These are phyloP conservation scores for Gortyna flavago DNA, from an alignment of 2,888 invertebrate species.

Conservation along the genomic window DNA sequence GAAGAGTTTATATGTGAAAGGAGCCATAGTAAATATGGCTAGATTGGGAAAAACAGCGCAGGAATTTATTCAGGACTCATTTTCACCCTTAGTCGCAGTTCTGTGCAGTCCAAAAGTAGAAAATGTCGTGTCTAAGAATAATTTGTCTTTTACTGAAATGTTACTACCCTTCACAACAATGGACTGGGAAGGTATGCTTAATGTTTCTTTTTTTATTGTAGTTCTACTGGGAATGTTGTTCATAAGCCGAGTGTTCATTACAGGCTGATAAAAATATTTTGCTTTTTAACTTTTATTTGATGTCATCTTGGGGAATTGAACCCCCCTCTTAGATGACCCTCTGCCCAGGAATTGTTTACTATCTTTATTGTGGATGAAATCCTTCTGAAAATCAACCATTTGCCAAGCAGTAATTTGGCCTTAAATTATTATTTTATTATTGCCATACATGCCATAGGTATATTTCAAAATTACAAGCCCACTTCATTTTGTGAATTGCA, in stretches of 20 bases:
- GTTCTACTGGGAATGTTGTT: background rate
- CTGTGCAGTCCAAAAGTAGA: slow-evolving; percentile 96
- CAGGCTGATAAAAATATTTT: background rate
- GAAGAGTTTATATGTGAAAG: background rate
- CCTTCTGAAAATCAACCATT: background rate
- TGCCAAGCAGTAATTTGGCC: background rate
- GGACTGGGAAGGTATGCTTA: slow-evolving; percentile 87
- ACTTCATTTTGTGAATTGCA: background rate
- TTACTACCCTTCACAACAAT: slow-evolving; percentile 96
- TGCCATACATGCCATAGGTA: background rate
- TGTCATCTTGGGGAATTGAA: background rate
- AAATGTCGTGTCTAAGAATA: slow-evolving; percentile 96
- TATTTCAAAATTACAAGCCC: background rate
- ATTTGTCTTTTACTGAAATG: slow-evolving; percentile 96
- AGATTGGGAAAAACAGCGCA: slow-evolving; percentile 90
- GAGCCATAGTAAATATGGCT: slow-evolving; percentile 68
- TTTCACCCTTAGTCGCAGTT: slow-evolving; percentile 97
- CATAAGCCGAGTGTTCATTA: background rate
- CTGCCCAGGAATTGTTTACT: background rate
- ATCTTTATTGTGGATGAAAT: background rate
- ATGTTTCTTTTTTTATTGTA: slow-evolving; percentile 6
- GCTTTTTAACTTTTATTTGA: background rate
- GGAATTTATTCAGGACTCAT: slow-evolving; percentile 97
- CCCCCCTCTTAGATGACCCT: background rate
- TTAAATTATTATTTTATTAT: background rate